Conservation (phyloP, 2,113 vertebrate species). For the Seriola aureovittata region DNA sequence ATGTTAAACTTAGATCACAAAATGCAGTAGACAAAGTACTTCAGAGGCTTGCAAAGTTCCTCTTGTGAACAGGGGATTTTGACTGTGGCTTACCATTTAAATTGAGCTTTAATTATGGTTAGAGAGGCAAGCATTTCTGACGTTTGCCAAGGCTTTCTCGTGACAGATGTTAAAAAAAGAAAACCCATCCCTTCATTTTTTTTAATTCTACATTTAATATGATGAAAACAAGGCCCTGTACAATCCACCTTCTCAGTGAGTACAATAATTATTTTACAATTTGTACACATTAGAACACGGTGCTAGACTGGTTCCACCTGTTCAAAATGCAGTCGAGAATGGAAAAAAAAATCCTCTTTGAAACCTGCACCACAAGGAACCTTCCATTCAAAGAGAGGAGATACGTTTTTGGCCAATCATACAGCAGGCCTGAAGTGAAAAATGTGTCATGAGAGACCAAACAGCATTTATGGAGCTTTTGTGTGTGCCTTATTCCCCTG, state of each 20-base stretch:
- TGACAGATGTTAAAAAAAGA: conserved; percentile 53
- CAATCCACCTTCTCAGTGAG: conserved; percentile 96
- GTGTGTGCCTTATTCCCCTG: conserved; percentile 45
- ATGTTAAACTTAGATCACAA: neutral
- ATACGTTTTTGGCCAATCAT: conserved; percentile 74
- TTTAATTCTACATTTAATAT: conserved; percentile 95
- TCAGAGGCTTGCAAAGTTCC: neutral
- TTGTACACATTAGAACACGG: conserved; percentile 96
- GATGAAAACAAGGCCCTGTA: conserved; percentile 99
- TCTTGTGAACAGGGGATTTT: neutral
- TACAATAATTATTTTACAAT: conserved; percentile 99
- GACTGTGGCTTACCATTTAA: conserved; percentile 28
- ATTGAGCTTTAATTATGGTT: conserved; percentile 51
- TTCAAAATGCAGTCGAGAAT: conserved; percentile 86
- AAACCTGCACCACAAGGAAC: conserved; percentile 86
- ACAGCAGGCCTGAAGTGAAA: conserved; percentile 81
- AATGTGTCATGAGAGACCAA: conserved; percentile 63
- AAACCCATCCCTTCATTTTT: conserved; percentile 79
- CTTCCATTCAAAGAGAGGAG: conserved; percentile 84
- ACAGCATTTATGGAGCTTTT: conserved; percentile 65
- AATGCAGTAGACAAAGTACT: conserved; percentile 28
- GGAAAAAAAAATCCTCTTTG: conserved; percentile 78
- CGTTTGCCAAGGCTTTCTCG: conserved; percentile 16
- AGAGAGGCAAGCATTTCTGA: conserved; percentile 32
- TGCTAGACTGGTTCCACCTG: conserved; percentile 81